Conservation (phyloP, 2,888 invertebrate species). For the Vannuccia rotundouncinata region DNA sequence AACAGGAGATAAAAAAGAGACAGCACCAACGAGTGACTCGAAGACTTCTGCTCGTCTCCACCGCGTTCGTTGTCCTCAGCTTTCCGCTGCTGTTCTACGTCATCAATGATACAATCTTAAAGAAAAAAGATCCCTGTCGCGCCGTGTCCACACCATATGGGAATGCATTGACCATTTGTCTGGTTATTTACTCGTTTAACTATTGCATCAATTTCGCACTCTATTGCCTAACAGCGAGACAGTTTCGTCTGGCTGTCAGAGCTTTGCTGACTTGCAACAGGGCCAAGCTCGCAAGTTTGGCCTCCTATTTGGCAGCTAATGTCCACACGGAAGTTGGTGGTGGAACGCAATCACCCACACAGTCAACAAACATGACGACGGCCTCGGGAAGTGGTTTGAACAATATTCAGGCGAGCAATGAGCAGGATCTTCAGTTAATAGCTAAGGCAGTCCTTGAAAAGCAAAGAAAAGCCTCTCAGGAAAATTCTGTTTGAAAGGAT, state of each 20-base stretch:
- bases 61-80: not conserved
- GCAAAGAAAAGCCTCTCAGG: too few species aligned
- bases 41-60: constrained; percentile 1
- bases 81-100: not conserved
- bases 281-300: too few species aligned
- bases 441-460: too few species aligned
- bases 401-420: too few species aligned
- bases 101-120: not conserved
- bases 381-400: too few species aligned
- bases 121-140: not conserved
- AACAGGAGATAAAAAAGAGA: not conserved
- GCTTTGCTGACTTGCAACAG: constrained; percentile 12
- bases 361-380: too few species aligned
- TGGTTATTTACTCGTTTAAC: constrained; percentile 16
- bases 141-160: not conserved
- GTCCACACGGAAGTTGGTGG: too few species aligned
- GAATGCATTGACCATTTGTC: not conserved
- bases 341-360: too few species aligned
- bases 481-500: too few species aligned
- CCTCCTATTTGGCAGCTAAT: too few species aligned
- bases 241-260: constrained; percentile 30
- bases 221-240: constrained; percentile 34
- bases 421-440: too few species aligned
- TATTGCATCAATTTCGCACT: constrained; percentile 34
- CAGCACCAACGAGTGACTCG: constrained; percentile 7